Conservation (phyloP, 2,113 vertebrate species). For the Symphodus melops region DNA sequence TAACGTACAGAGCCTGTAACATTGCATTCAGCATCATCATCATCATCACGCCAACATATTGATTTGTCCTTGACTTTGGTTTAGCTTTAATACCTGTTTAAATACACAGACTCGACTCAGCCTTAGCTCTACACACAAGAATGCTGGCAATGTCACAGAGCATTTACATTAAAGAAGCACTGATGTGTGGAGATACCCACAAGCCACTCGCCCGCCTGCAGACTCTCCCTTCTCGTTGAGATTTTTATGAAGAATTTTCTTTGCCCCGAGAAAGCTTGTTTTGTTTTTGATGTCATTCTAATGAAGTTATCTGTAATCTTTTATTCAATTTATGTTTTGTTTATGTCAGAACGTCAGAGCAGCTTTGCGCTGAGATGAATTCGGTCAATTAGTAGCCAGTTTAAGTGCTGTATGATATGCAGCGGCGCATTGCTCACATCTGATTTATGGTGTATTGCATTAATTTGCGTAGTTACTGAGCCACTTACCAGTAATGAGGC, state of each 20-base stretch:
- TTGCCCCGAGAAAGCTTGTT: not conserved
- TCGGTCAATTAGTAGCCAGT: slow-evolving; percentile 27
- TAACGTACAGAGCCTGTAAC: too few relatives aligned
- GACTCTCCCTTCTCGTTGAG: not conserved
- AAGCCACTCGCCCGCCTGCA: not conserved
- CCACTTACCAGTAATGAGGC: slow-evolving; percentile 55
- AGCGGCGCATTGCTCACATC: slow-evolving; percentile 15
- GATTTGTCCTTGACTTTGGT: too few relatives aligned
- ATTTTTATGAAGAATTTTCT: not conserved
- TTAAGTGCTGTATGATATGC: slow-evolving; percentile 38
- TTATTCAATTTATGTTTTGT: slow-evolving; percentile 6
- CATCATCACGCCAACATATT: too few relatives aligned
- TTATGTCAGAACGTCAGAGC: slow-evolving; percentile 4
- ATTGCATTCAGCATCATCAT: too few relatives aligned
- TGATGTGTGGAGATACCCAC: too few relatives aligned
- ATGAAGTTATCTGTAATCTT: not conserved
- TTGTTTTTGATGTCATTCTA: slow-evolving; percentile 16
- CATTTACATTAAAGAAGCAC: too few relatives aligned
- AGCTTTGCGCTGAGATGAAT: slow-evolving; percentile 31
- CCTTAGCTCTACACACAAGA: too few relatives aligned
- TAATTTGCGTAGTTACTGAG: slow-evolving; percentile 42
- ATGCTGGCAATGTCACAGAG: too few relatives aligned
- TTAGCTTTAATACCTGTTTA: too few relatives aligned
- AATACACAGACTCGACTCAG: too few relatives aligned
- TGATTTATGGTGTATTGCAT: slow-evolving; percentile 51